These are phyloP conservation scores for Eupithecia vulgata DNA, from an alignment of 2,888 invertebrate species.

Conservation along the genomic window DNA sequence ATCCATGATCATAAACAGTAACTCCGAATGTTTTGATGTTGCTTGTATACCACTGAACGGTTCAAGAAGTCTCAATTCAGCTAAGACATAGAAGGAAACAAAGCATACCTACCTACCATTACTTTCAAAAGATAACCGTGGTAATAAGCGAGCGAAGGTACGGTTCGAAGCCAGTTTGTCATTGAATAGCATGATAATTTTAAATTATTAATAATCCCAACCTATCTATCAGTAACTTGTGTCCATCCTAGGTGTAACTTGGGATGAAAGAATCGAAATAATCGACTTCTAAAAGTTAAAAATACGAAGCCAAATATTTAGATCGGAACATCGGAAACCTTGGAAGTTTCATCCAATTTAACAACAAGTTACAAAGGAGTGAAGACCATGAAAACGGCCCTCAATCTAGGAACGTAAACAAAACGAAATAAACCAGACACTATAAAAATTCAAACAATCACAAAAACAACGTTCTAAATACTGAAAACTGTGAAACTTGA, in stretches of 20 bases:
- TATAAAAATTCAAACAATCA: conserved; percentile 44
- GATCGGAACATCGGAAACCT: neutral
- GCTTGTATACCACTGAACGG: neutral
- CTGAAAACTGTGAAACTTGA: conserved; percentile 29
- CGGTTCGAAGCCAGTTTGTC: neutral
- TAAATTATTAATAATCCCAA: neutral
- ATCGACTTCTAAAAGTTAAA: neutral
- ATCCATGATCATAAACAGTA: neutral
- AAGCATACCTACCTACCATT: neutral
- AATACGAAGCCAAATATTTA: conserved; percentile 3
- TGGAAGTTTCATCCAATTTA: conserved; percentile 11
- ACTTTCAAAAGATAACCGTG: neutral
- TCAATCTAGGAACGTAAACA: conserved; percentile 41
- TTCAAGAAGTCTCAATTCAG: neutral
- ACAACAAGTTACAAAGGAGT: conserved; percentile 26
- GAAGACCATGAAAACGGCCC: conserved; percentile 37
- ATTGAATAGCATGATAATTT: neutral
- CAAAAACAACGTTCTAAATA: conserved; percentile 41
- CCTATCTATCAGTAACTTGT: neutral
- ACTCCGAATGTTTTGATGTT: too few species aligned
- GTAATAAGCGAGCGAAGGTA: neutral
- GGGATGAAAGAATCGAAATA: neutral
- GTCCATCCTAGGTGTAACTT: neutral
- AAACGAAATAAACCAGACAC: conserved; percentile 43
- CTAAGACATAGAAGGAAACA: neutral